Evolutionary conservation across 2,113 vertebrate genomes (phyloP).

Genomic region (Scolopax mira): DNA sequence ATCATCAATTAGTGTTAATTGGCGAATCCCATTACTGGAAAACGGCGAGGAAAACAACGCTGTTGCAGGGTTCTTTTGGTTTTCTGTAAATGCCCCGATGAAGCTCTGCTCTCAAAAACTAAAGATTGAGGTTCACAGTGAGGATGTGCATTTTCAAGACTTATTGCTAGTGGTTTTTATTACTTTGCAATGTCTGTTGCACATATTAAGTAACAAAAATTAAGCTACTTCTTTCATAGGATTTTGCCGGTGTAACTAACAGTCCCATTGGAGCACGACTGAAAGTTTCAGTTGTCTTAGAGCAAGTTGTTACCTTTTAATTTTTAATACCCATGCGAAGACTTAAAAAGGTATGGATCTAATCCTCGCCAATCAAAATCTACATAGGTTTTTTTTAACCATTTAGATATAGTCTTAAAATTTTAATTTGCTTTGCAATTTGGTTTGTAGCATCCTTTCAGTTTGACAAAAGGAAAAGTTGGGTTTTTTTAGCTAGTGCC

Average conservation of each 20-base stretch:
- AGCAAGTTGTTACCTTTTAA: background rate
- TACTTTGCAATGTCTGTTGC: background rate
- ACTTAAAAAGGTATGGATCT: background rate
- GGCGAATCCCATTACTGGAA: background rate
- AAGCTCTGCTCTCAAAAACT: background rate
- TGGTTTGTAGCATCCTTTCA: background rate
- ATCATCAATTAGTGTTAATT: background rate
- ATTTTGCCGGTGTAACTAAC: background rate
- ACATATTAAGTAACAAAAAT: background rate
- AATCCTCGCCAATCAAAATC: background rate
- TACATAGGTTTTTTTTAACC: background rate
- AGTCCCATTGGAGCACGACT: background rate
- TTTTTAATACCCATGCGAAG: background rate
- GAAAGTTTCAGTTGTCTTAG: background rate
- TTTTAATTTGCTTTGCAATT: background rate
- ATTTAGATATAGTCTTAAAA: constrained; percentile 40
- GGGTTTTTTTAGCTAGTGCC: constrained; percentile 64
- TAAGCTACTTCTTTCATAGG: background rate
- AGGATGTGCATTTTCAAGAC: background rate
- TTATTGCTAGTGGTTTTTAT: background rate
- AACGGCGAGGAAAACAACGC: background rate
- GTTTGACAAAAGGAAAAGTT: background rate
- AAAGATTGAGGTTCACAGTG: background rate
- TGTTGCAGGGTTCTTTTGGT: background rate
- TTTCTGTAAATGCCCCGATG: background rate